Base-by-base conservation (phyloP, 2,888 invertebrate genomes). In the Pyrochroa serraticornis region DNA sequence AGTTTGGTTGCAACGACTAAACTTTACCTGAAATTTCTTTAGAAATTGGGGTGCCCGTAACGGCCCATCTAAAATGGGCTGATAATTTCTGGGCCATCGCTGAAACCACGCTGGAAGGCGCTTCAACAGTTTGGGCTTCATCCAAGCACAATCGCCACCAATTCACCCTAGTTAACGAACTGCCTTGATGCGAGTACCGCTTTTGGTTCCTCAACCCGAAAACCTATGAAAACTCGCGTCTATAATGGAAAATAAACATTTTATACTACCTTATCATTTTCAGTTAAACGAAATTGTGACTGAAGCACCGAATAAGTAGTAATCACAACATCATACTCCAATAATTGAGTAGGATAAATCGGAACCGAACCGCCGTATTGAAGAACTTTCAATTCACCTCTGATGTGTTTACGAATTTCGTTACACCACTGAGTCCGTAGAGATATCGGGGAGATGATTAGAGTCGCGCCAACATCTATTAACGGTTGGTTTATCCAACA, bases 101-200 rank as follows among this genome's bases (percentile, higher is more conserved):
- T 0, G 88, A 84, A 1, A 86, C 83, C 70, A 83, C 80, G 1
- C 83, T 80, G 0, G 81, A 79, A 2, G 82, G 80, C 44, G 83
- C 81, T 71, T 91, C 90, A 0, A 91, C 88, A 83, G 90, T 87
- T 81, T 92, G 92, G 3, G 91, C 91, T 79, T 92, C 92, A 77
- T 92, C 92, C 22, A 91, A 77, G 71, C 89, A 85, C 47, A 91
- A 82, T 52, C 92, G 81, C 91, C 91, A 91, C 89, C 90, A 92
- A 44, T 85, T 79, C 1, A 92, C 81, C 70, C 85, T 83, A 0
- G 84, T 77, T n/a, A 92, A 75, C 0, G 92, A 90, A 41, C 88
- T 85, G 0, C 85, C 85, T 1, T 85, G 82, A 0, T 84, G 80
- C 75, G 87, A 80, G 65, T 86, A 90, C 32, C 84, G 81, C 60